phyloP scores from a whole-genome alignment of 2,888 invertebrate genomes.

The Chymomyza fuscimana region DNA sequence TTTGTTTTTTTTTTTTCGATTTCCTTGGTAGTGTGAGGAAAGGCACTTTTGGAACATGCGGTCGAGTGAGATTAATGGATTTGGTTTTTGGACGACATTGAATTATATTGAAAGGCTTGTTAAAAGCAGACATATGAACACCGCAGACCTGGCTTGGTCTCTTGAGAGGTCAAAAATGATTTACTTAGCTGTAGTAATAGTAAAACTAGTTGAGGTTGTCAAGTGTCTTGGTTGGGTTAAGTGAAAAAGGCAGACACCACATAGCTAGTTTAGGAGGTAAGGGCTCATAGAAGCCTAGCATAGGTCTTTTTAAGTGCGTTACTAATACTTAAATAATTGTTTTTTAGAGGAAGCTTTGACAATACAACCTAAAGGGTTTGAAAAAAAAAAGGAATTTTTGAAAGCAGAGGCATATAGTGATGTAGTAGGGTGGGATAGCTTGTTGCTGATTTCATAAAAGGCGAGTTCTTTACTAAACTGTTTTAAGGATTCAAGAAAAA shows the following conservation, averaged over 20 bases:
- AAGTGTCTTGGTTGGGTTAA: conserved; percentile 6
- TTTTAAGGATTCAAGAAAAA: too few relatives aligned
- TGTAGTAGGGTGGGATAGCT: too few relatives aligned
- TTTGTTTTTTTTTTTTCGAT: background rate
- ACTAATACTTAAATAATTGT: too few relatives aligned
- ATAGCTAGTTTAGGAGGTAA: background rate
- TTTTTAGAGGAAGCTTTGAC: too few relatives aligned
- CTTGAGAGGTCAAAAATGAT: background rate
- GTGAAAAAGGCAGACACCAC: conserved; percentile 22
- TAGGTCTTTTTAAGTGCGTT: too few relatives aligned
- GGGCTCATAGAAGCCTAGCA: too few relatives aligned
- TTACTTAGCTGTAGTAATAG: background rate
- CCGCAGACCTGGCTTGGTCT: background rate
- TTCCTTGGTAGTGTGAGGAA: background rate
- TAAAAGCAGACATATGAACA: conserved; percentile 54
- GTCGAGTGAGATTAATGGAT: conserved; percentile 54
- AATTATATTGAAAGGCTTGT: conserved; percentile 58
- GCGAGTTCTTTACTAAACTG: too few relatives aligned
- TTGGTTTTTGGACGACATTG: conserved; percentile 48
- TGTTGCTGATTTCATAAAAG: too few relatives aligned
- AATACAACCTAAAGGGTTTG: too few relatives aligned
- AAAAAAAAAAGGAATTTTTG: too few relatives aligned
- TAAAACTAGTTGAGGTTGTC: background rate
- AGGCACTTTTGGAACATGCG: conserved; percentile 8
- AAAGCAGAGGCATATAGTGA: too few relatives aligned